These are phyloP conservation scores for Harpagifer antarcticus DNA, from an alignment of 2,797 vertebrate species.

Conservation along the genomic window DNA sequence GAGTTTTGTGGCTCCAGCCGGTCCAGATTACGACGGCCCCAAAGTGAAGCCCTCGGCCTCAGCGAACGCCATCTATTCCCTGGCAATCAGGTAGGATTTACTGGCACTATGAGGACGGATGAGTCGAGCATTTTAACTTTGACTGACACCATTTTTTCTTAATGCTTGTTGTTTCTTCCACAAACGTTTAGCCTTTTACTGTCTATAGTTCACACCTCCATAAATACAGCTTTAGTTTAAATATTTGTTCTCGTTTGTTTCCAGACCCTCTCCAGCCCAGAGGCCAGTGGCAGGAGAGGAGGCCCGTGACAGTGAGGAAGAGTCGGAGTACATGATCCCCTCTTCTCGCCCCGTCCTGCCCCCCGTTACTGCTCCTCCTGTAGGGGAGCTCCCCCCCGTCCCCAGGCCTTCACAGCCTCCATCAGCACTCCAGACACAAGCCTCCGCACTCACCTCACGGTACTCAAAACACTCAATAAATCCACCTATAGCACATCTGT, in stretches of 20 bases:
- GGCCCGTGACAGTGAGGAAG: slow-evolving; percentile 88
- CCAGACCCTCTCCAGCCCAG: slow-evolving; percentile 85
- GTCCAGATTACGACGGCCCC: slow-evolving; percentile 90
- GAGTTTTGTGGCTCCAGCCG: slow-evolving; percentile 81
- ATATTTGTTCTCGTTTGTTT: slow-evolving; percentile 10
- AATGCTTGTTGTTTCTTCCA: not conserved
- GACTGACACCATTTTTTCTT: not conserved
- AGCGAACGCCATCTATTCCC: slow-evolving; percentile 93
- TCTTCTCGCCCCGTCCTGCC: slow-evolving; percentile 90
- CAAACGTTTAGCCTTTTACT: not conserved
- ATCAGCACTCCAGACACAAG: slow-evolving; percentile 54
- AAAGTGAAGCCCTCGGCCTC: slow-evolving; percentile 96
- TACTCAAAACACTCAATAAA: slow-evolving; percentile 28
- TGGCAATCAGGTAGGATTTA: slow-evolving; percentile 88
- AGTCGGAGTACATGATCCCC: slow-evolving; percentile 96
- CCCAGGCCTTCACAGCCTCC: slow-evolving; percentile 61
- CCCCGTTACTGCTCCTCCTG: slow-evolving; percentile 56
- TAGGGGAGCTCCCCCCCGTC: slow-evolving; percentile 55
- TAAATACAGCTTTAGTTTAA: not conserved
- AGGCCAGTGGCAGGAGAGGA: slow-evolving; percentile 87
- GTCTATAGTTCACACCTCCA: not conserved
- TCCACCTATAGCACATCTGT: too few species aligned
- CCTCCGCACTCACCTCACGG: slow-evolving; percentile 68
- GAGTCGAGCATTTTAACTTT: not conserved
- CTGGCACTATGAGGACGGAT: not conserved